Evolutionary conservation across 2,797 vertebrate species (phyloP).

Genomic region (Tokudaia muenninki): DNA sequence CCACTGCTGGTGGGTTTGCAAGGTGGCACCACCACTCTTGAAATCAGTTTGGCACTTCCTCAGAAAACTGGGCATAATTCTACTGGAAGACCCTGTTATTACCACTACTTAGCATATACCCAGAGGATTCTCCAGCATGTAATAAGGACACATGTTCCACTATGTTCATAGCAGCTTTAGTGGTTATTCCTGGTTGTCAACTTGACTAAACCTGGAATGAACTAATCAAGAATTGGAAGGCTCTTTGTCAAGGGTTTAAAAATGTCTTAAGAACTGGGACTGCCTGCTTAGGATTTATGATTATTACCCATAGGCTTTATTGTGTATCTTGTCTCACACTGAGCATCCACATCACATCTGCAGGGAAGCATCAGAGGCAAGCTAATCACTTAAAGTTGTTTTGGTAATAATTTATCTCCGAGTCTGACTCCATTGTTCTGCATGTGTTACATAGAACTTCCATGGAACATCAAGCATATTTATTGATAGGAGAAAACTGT

Average conservation of each 20-base stretch:
- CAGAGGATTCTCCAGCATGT: no score
- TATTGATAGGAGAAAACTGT: slow-evolving; percentile 74
- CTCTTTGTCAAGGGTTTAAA: slow-evolving; percentile 49
- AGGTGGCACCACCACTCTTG: no score
- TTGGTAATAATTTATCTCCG: slow-evolving; percentile 72
- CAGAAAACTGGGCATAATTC: no score
- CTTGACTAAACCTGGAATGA: no score
- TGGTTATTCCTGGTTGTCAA: no score
- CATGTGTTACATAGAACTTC: slow-evolving; percentile 67
- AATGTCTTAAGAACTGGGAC: slow-evolving; percentile 64
- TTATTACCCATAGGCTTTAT: slow-evolving; percentile 44
- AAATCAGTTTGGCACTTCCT: no score
- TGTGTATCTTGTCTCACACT: slow-evolving; percentile 11
- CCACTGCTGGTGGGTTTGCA: no score
- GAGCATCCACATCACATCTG: neutral
- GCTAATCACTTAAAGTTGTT: slow-evolving; percentile 67
- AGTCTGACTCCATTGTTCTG: slow-evolving; percentile 71
- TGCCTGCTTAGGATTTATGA: slow-evolving; percentile 72
- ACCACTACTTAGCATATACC: no score
- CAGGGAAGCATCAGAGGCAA: slow-evolving; percentile 29
- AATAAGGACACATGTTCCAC: no score
- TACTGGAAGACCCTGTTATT: no score
- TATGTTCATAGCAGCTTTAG: no score
- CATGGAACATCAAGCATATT: slow-evolving; percentile 74
- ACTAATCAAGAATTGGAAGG: no score